Evolutionary conservation across 1,140 invertebrate genomes (phyloP), one percentile per base, ranked within the genome.

Genomic region (Neotoxoptera formosana): DNA sequence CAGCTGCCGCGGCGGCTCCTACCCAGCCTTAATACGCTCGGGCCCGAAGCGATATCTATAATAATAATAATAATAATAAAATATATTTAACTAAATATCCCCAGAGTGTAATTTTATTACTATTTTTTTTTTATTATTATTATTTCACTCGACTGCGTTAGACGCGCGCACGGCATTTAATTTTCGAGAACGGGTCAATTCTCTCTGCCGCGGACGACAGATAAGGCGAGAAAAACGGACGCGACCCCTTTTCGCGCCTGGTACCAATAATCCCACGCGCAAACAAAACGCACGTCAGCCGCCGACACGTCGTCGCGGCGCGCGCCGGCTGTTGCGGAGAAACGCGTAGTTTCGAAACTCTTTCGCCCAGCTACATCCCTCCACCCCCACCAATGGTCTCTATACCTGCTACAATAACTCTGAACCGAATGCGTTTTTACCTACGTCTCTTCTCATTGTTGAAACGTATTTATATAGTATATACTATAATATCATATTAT

Each of bases 1-100:
- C 91, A 93, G 91, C 91, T 93, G 91, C 91, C 81, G 91, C 81
- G 34, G 67, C 47, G 45, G 34, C 67, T 84, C 30, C 48, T 92
- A 92, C 91, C 76, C 83, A 81, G 41, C 21, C 91, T 92, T 89
- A 89, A 89, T 89, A 89, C 87, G 48, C 48, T 89, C 47, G 87
- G 87, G 45, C 87, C 87, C 48, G 87, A 36, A 89, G 87, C 87
- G n/a, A 60, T 60, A 56, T 86, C 25, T 86, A 86, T 76, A 76
- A 76, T 76, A 76, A 76, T 67, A 67, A 60, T 60, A 67, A 67
- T 67, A 67, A 67, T 76, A 76, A n/a, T 76, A 76, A 76, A 86
- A 41, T 56, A 41, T 90, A 90, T 90, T 90, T 60, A 41, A 90
- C 89, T 67, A 67, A 67, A 90, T 90, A 90, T 60, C 89, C 34